Base-by-base conservation (phyloP, 2,888 invertebrate genomes). In the Xestoiulus laeticollis region DNA sequence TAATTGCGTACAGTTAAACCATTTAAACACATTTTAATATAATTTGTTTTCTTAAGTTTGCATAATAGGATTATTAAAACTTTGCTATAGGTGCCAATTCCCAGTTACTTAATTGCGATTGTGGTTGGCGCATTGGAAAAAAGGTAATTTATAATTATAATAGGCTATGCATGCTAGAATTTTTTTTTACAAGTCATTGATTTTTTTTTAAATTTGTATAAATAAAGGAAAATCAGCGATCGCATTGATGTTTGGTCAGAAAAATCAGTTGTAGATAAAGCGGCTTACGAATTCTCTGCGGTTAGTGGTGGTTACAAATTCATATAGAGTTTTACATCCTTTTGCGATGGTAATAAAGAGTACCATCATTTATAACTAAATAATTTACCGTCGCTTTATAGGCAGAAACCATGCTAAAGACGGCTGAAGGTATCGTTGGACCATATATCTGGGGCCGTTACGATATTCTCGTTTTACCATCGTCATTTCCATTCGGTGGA, bases 401-500 rank as follows among this genome's bases (percentile, higher is more conserved):
- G 91, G 97, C 98, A 0, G 96, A 97, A 91, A 93, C 94, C 88
- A 96, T 97, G 93, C 91, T 98, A 33, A 93, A 94, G 90, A 95
- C 95, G 0, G 98, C 98, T 0, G 97, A 98, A 91, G 94, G 94
- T 1, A 93, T 98, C 89, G 95, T 97, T 91, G 98, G 98, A 0
- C 95, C 95, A 0, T 98, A 98, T 92, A 95, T 96, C 87, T 98
- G 98, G 98, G 95, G 95, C 8, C 94, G 95, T 90, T 99, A 98
- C 92, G 98, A 98, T 92, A 90, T 94, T 88, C 93, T 99, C 59
- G 96, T 98, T 68, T 93, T 99, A 91, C 98, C 98, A 0, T 97
- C 98, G 0, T 96, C 96, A 89, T 99, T 98, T 93, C 97, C 98
- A 0, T 98, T 95, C 91, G 98, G 98, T 0, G 98, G 98, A 30